Conservation (phyloP, 2,797 vertebrate genomes). For the Cirrhinus molitorella region DNA sequence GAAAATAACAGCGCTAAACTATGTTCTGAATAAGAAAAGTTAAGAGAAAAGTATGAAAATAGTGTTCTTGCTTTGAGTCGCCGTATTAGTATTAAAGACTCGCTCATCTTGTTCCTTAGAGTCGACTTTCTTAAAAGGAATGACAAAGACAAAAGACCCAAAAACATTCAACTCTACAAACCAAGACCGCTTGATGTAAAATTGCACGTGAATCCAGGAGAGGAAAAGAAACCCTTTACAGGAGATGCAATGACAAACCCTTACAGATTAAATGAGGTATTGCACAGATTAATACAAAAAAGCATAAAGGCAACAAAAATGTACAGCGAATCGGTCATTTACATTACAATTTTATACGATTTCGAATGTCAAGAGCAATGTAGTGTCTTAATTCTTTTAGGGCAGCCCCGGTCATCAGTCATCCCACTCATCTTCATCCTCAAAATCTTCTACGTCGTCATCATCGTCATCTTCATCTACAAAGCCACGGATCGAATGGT, state of each 20-base stretch:
- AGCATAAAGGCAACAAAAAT: constrained; percentile 92
- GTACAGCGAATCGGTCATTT: constrained; percentile 96
- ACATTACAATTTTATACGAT: constrained; percentile 91
- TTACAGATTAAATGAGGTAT: constrained; percentile 98
- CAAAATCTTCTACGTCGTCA: constrained; percentile 96
- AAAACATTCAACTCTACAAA: constrained; percentile 69
- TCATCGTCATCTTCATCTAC: constrained; percentile 96
- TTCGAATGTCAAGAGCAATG: constrained; percentile 88
- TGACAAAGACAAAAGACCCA: constrained; percentile 71
- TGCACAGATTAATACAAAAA: constrained; percentile 97
- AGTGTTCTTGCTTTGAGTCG: constrained; percentile 87
- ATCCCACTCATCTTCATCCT: constrained; percentile 99
- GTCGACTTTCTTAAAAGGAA: constrained; percentile 78
- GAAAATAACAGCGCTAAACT: constrained; percentile 92
- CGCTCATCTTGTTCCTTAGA: constrained; percentile 76
- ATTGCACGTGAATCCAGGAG: constrained; percentile 84
- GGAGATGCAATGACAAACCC: constrained; percentile 82
- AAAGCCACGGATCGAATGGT: constrained; percentile 41
- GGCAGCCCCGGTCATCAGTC: constrained; percentile 83
- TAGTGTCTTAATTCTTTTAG: constrained; percentile 86
- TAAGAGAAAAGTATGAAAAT: constrained; percentile 99
- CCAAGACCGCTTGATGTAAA: constrained; percentile 82
- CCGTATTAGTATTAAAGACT: constrained; percentile 81
- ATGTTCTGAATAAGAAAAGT: constrained; percentile 90
- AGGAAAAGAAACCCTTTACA: constrained; percentile 58